phyloP scores from a whole-genome alignment of 2,888 invertebrate species.

The Pardosa pseudoannulata region DNA sequence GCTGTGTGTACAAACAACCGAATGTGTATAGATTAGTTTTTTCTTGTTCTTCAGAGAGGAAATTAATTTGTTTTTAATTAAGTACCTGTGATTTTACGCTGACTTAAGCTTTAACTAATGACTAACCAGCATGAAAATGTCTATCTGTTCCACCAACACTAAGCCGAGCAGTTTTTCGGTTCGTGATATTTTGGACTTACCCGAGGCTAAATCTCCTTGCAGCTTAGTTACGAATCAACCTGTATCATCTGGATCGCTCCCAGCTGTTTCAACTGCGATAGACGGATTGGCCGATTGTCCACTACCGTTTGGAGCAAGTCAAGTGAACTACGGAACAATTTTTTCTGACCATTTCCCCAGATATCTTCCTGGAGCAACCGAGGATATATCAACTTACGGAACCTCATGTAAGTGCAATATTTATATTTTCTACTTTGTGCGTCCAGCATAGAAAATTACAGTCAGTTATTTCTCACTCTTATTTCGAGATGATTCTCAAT shows the following conservation, averaged over 20 bases:
- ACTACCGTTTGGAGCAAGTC: not conserved
- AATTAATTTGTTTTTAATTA: too few relatives aligned
- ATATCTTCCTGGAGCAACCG: constrained; percentile 18
- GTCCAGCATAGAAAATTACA: too few relatives aligned
- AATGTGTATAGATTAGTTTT: too few relatives aligned
- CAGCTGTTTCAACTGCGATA: constrained; percentile 18
- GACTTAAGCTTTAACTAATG: not conserved
- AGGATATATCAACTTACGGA: constrained; percentile 29
- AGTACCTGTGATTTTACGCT: too few relatives aligned
- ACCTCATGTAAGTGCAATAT: constrained; percentile 19
- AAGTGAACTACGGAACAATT: constrained; percentile 25
- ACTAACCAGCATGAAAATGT: constrained; percentile 59
- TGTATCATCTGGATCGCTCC: constrained; percentile 5
- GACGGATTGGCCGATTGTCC: constrained; percentile 20
- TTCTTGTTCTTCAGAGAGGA: too few relatives aligned
- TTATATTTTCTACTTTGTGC: too few relatives aligned
- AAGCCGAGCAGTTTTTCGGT: constrained; percentile 92
- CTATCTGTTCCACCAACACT: constrained; percentile 24
- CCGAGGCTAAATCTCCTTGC: constrained; percentile 78
- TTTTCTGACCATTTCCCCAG: constrained; percentile 43
- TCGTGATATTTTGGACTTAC: constrained; percentile 93
- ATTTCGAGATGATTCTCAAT: too few relatives aligned
- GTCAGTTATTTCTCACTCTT: too few relatives aligned
- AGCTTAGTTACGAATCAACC: constrained; percentile 30
- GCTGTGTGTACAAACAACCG: too few relatives aligned